Evolutionary conservation across 1,140 invertebrate genomes (phyloP).

Genomic region (Phocides pigmalion): DNA sequence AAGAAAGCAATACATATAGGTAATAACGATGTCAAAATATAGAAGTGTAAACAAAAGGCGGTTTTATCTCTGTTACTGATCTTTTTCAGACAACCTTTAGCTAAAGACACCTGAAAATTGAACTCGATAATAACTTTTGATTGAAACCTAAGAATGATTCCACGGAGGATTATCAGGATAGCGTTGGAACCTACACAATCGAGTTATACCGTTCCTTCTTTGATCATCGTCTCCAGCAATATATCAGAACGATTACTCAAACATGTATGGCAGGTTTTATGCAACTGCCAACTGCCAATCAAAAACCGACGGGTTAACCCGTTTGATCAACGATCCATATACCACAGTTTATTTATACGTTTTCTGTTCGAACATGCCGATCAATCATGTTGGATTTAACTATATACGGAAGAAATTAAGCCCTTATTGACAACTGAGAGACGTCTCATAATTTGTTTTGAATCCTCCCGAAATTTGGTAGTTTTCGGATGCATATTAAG

Average conservation of each 20-base stretch:
- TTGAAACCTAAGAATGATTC: too few relatives aligned
- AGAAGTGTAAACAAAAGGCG: too few relatives aligned
- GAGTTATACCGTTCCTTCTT: too few relatives aligned
- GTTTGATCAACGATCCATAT: conserved; percentile 24
- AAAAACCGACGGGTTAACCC: conserved; percentile 21
- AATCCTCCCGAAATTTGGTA: conserved; percentile 22
- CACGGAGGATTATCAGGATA: too few relatives aligned
- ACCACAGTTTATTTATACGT: conserved; percentile 26
- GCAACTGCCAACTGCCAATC: conserved; percentile 23
- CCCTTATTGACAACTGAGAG: conserved; percentile 31
- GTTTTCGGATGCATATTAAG: conserved; percentile 11
- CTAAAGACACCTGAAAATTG: too few relatives aligned
- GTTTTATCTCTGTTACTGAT: too few relatives aligned
- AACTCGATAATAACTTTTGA: too few relatives aligned
- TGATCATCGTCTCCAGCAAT: neutral
- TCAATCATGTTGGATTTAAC: conserved; percentile 32
- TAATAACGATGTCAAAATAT: too few relatives aligned
- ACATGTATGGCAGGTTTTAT: conserved; percentile 3
- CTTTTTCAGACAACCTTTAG: too few relatives aligned
- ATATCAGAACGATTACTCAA: conserved; percentile 7
- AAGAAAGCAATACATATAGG: too few relatives aligned
- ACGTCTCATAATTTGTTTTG: conserved; percentile 32
- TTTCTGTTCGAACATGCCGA: conserved; percentile 22
- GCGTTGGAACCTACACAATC: too few relatives aligned
- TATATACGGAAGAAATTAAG: conserved; percentile 34